Evolutionary conservation across 2,888 invertebrate species (phyloP).

Genomic region (Notocelia uddmanniana): DNA sequence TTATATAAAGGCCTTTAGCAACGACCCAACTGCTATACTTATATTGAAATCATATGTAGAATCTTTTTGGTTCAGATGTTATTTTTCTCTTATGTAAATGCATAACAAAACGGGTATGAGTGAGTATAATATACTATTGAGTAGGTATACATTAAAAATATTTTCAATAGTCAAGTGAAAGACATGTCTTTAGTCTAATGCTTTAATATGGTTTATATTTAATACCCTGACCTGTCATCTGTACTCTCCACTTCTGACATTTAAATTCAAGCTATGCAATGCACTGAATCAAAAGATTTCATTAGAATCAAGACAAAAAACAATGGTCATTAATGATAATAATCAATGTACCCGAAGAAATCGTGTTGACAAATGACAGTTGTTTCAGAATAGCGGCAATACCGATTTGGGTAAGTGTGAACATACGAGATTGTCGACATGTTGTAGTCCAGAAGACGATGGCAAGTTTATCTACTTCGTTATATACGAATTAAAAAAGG

Average conservation of each 20-base stretch:
- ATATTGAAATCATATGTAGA: too few relatives aligned
- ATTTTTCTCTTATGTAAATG: too few relatives aligned
- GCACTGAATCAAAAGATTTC: not conserved
- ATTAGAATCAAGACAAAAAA: not conserved
- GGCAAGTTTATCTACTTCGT: not conserved
- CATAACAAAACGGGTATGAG: too few relatives aligned
- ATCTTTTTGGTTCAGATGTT: too few relatives aligned
- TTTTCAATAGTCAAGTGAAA: too few relatives aligned
- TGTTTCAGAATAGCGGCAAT: conserved; percentile 21
- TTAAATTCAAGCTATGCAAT: not conserved
- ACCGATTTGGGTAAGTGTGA: conserved; percentile 31
- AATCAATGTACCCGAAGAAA: not conserved
- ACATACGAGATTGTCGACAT: conserved; percentile 5
- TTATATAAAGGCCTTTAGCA: too few relatives aligned
- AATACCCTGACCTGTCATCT: not conserved
- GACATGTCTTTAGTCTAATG: too few relatives aligned
- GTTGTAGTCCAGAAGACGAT: not conserved
- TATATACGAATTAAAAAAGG: too few relatives aligned
- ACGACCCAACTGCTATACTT: too few relatives aligned
- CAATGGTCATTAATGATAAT: not conserved
- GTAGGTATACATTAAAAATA: too few relatives aligned
- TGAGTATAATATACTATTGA: too few relatives aligned
- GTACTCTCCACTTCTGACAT: not conserved
- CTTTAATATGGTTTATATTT: too few relatives aligned
- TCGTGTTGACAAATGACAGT: conserved; percentile 26